Evolutionary conservation across 92 coral and sea anemone genomes (phyloP).

Genomic region (Heliopora coerulea): DNA sequence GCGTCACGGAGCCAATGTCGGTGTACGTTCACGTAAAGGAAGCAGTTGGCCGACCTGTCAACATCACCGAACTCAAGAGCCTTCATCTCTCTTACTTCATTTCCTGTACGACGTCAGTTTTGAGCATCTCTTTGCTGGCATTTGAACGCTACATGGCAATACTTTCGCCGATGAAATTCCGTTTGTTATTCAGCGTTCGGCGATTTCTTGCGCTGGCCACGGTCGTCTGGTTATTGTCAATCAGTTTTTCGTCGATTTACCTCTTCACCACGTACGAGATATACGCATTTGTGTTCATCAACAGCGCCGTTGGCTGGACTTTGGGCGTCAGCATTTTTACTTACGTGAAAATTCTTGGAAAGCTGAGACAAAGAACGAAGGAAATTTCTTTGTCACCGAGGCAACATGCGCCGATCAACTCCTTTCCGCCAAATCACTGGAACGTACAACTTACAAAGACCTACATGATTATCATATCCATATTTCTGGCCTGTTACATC

Average conservation of each 20-base stretch:
- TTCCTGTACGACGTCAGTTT: constrained; percentile 60
- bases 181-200: constrained; percentile 34
- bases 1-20: constrained; percentile 57
- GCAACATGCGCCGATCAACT: background rate
- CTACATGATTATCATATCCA: constrained; percentile 31
- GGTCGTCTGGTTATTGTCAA: constrained; percentile 9
- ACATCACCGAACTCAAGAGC: background rate
- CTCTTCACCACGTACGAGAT: constrained; percentile 13
- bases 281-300: constrained; percentile 18
- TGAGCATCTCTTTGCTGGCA: constrained; percentile 54
- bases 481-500: constrained; percentile 41
- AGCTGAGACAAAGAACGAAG: constrained; percentile 3
- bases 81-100: constrained; percentile 59
- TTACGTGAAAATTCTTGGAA: constrained; percentile 15
- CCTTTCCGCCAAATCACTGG: constrained; percentile 30
- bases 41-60: constrained; percentile 26
- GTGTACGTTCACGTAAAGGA: constrained; percentile 56
- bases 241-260: constrained; percentile 8
- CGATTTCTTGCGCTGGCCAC: background rate
- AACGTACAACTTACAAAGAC: constrained; percentile 32
- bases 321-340: constrained; percentile 23
- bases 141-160: constrained; percentile 64
- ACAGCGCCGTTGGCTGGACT: constrained; percentile 19
- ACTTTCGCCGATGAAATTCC: constrained; percentile 53
- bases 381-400: background rate